Conservation (phyloP, 1,140 invertebrate species). For the Tyrophagus putrescentiae region DNA sequence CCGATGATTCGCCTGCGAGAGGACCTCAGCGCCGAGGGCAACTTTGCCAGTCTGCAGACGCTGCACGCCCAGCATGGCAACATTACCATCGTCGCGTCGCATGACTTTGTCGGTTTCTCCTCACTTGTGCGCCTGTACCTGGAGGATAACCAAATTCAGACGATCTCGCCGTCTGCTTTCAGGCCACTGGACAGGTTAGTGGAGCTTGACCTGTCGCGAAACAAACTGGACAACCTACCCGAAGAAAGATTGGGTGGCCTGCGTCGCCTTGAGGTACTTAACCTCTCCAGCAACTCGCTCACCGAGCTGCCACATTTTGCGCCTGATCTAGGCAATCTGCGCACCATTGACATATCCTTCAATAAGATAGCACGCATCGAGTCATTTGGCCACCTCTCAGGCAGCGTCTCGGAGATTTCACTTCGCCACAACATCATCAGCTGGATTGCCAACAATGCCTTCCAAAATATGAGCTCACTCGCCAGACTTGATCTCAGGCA, state of each 20-base stretch:
- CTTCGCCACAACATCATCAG: constrained; percentile 68
- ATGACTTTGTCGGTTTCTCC: constrained; percentile 73
- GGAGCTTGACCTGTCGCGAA: constrained; percentile 63
- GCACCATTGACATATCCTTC: constrained; percentile 58
- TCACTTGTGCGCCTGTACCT: constrained; percentile 56
- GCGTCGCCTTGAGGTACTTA: constrained; percentile 50
- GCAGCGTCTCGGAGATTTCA: constrained; percentile 55
- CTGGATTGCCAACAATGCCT: constrained; percentile 56
- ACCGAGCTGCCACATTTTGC: constrained; percentile 69
- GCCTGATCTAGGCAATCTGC: constrained; percentile 51
- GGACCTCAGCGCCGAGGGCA: constrained; percentile 35
- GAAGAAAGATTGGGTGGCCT: constrained; percentile 67
- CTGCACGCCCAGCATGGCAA: constrained; percentile 65
- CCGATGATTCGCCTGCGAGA: constrained; percentile 50
- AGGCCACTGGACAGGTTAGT: constrained; percentile 53
- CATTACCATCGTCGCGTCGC: constrained; percentile 63
- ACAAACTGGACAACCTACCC: constrained; percentile 65
- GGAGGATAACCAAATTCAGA: constrained; percentile 53
- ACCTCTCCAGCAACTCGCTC: constrained; percentile 63
- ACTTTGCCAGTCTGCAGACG: constrained; percentile 53
- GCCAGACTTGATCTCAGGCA: constrained; percentile 61
- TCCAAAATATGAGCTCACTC: constrained; percentile 59
- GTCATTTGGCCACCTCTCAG: constrained; percentile 44
- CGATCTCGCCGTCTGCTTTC: constrained; percentile 70
- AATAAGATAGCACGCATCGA: constrained; percentile 63